Base-by-base conservation (phyloP, 2,888 invertebrate species). In the Drosophila rellima region DNA sequence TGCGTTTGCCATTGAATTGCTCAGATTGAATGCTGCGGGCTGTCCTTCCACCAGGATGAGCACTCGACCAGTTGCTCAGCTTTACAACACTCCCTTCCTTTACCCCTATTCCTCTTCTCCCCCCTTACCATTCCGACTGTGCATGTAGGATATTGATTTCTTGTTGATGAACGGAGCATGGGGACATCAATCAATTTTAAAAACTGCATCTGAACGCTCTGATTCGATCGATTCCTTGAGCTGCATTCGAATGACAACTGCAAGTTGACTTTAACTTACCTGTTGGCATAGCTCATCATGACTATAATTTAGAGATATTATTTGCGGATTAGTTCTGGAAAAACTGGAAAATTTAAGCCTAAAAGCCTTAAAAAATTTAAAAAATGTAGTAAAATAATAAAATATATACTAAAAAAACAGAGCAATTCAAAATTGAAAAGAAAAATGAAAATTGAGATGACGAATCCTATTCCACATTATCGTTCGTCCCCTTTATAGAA, bases 1-100 rank as follows among this genome's bases (percentile, higher is more conserved):
- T 72, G 61, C 42, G 65, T 55, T 61, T 47, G 54, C 33, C 80
- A 79, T 79, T 79, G 80, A 79, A 78, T 61, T 20, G 61, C 70
- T 71, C 61, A 71, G 76, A 78, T 75, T 78, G 68, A 79, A 75
- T 68, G 71, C 71, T 62, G 35, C 47, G 57, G 61, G 61, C 70
- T 45, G 56, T 63, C 44, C 31, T 55, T 60, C 45, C 54, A n/a
- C 10, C 45, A 18, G 18, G 47, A 17, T 56, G 44, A 45, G 39
- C 50, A 31, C 33, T 55, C 42, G 42, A 61, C 69, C 52, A 52
- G 52, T 68, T 52, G 68, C 59, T 42, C 54, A 42, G 54, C 54
- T 42, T 42, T 18, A 20, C 20, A 47, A 29, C 18, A 20, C 20
- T 31, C 10, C 23, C n/a, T 7, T 2, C 11, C 15, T 8, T 2